These are phyloP conservation scores for Alcis repandata DNA, from an alignment of 2,888 invertebrate genomes.

Conservation along the genomic window DNA sequence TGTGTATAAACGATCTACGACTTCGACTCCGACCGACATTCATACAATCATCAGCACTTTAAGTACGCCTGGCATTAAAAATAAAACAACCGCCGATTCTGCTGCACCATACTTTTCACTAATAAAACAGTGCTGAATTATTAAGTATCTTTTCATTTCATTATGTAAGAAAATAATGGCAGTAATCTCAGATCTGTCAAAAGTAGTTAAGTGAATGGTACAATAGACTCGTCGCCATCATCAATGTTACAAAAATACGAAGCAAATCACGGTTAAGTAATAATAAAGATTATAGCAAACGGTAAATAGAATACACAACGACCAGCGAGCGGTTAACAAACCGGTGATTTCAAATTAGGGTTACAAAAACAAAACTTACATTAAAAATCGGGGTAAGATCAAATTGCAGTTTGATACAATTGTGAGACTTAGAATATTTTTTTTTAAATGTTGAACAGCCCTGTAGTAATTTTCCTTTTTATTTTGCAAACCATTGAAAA, in stretches of 20 bases:
- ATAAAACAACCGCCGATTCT: neutral
- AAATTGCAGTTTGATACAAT: neutral
- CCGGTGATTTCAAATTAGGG: neutral
- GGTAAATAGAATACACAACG: slow-evolving; percentile 10
- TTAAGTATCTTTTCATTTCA: neutral
- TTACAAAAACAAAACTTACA: neutral
- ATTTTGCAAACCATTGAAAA: neutral
- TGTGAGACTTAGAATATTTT: neutral
- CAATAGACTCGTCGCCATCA: slow-evolving; percentile 7
- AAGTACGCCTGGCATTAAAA: slow-evolving; percentile 32
- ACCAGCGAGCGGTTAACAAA: neutral
- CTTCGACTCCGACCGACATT: slow-evolving; percentile 14
- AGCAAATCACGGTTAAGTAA: slow-evolving; percentile 3
- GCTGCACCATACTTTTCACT: neutral
- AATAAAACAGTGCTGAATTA: neutral
- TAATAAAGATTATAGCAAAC: slow-evolving; percentile 26
- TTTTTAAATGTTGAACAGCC: neutral
- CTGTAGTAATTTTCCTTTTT: neutral
- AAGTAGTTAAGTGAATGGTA: neutral
- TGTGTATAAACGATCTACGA: slow-evolving; percentile 3
- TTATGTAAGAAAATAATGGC: neutral
- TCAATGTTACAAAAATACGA: slow-evolving; percentile 31
- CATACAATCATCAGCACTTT: slow-evolving; percentile 25
- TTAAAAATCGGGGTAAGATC: neutral
- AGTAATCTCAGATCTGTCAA: neutral